phyloP scores from a whole-genome alignment of 2,797 vertebrate species.

The Falco rusticolus region DNA sequence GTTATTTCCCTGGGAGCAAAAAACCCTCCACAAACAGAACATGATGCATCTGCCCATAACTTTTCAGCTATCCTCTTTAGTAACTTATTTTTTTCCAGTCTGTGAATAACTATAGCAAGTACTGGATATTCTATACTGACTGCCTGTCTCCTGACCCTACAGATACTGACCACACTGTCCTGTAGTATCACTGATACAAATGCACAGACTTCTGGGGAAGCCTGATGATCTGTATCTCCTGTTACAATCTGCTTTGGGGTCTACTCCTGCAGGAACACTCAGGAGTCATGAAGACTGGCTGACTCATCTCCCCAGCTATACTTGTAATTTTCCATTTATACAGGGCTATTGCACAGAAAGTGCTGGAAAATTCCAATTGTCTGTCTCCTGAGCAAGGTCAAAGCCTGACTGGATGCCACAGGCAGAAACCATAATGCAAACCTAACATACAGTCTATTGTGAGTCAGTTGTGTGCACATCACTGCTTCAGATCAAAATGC shows the following conservation, averaged over 20 bases:
- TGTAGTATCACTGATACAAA: neutral
- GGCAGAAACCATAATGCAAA: neutral
- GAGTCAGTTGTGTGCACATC: neutral
- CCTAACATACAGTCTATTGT: neutral
- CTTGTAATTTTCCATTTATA: slow-evolving; percentile 13
- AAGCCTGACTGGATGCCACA: neutral
- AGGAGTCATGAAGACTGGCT: neutral
- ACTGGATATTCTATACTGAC: neutral
- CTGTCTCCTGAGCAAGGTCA: slow-evolving; percentile 1
- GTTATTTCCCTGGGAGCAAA: neutral
- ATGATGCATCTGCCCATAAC: neutral
- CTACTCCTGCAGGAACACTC: neutral
- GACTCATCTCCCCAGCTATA: neutral
- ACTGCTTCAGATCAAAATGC: neutral
- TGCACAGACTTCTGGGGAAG: neutral
- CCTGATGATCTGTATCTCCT: neutral
- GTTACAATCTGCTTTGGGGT: neutral
- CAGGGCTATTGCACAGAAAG: neutral
- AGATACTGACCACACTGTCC: neutral
- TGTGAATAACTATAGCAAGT: neutral
- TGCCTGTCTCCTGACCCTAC: neutral
- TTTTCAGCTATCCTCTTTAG: neutral
- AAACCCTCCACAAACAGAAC: neutral
- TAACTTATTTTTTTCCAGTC: neutral
- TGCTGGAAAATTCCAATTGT: neutral